These are phyloP conservation scores for Ivindomyrus marchei DNA, from an alignment of 2,113 vertebrate species.

Conservation along the genomic window DNA sequence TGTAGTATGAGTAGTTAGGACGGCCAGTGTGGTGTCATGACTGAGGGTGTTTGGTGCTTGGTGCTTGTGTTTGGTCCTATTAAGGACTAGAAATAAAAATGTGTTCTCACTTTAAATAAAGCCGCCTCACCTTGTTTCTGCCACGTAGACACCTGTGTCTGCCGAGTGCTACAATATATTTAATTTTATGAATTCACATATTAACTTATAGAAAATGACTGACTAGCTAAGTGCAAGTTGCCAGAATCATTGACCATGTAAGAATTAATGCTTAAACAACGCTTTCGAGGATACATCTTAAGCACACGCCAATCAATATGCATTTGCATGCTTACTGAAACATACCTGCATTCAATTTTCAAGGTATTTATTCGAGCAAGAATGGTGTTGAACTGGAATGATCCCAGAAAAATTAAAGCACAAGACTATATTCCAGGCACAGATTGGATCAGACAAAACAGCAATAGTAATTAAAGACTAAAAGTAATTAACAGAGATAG, in stretches of 20 bases:
- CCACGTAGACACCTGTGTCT: background rate
- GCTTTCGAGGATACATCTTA: background rate
- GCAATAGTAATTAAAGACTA: background rate
- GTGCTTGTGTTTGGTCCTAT: background rate
- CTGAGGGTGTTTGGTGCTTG: background rate
- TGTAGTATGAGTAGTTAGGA: background rate
- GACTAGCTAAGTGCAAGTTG: background rate
- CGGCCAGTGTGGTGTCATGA: background rate
- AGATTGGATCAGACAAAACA: background rate
- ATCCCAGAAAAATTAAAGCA: background rate
- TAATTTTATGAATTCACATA: background rate
- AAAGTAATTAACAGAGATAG: background rate
- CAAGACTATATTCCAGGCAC: background rate
- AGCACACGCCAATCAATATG: background rate
- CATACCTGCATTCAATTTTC: background rate
- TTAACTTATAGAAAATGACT: background rate
- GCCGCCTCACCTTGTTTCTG: background rate
- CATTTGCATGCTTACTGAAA: background rate
- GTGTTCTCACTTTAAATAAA: background rate
- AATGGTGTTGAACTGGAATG: background rate
- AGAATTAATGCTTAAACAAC: background rate
- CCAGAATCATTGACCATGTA: background rate
- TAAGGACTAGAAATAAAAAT: background rate
- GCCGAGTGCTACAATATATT: background rate
- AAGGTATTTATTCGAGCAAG: background rate